Evolutionary conservation across 2,888 invertebrate species (phyloP), one percentile per base, ranked within the genome.

Genomic region (Plutella xylostella): DNA sequence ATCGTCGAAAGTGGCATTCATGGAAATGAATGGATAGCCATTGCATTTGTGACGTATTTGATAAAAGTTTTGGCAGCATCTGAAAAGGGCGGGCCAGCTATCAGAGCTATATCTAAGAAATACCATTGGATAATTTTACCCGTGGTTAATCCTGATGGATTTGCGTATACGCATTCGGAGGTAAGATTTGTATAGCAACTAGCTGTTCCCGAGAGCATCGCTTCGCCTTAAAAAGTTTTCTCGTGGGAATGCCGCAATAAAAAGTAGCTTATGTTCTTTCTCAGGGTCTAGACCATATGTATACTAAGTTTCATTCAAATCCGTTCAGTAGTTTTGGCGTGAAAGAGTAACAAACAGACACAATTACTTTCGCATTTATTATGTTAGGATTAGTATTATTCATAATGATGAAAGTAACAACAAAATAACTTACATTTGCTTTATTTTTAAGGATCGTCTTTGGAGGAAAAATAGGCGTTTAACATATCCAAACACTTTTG

Each of bases 111-210:
- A 11, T 15, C 39, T n/a, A 25, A 11, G 12, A 14, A 39, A 14
- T 39, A 15, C 15, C 14, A 39, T 11, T 39, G 39, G 39, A 25
- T 17, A 14, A 25, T 39, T 15, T 25, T 92, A 55, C 92, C 93
- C 0, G 72, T 90, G 4, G 68, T 87, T 17, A 93, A 93, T 68
- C 93, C 92, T 5, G 93, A 93, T 62, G 92, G 92, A 3, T 92
- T 86, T 58, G 87, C 80, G 11, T 89, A 63, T 38, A 63, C 57
- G 12, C 58, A 64, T 42, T 63, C 52, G 47, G 38, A 12, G 46
- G 65, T 61, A 52, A 58, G 58, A 51, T 17, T 34, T 34, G 7
- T 3, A 12, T 14, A 33, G 4, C 15, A 6, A 6, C 4, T 6
- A 15, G 4, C 1, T 34, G 15, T 17, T 15, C 17, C 1, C 4